Evolutionary conservation across 2,797 vertebrate species (phyloP), one percentile per base, ranked within the genome.

Genomic region (Lithobates pipiens): DNA sequence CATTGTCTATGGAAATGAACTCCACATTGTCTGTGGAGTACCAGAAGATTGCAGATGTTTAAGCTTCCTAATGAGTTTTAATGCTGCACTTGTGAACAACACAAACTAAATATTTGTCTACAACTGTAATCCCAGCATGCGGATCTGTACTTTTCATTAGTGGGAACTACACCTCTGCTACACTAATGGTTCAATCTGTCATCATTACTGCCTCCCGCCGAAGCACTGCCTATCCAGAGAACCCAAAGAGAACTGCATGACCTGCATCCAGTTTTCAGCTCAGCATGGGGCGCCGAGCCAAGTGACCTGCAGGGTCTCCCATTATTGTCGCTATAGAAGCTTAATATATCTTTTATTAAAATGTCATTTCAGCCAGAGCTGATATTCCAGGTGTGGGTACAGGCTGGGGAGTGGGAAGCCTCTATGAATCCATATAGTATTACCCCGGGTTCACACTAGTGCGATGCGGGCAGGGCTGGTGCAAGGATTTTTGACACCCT

Each of bases 161-260:
- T 18, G 50, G 50, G 50, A 54, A 54, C 0, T 36, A 13, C 34
- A 72, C 46, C 76, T 78, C 36, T 23, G 42, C 50, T 29, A 16
- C 67, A 4, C 11, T 79, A 65, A 71, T 72, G 34, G 75, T 69
- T 10, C 75, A 10, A 85, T 78, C 54, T 73, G 27, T 79, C 76
- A 77, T 77, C 75, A 73, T 74, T 79, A 79, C 70, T 32, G 5
- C 25, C 67, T 46, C 42, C 74, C 57, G 63, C 27, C 0, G 8
- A 50, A 50, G 18, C 29, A 39, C 34, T 23, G 34, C 15, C 82
- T 76, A 25, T 8, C 27, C 65, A 54, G 25, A 77, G n/a, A n/a
- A n/a, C n/a, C n/a, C n/a, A n/a, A n/a, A n/a, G 44, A 54, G 70
- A 84, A 54, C 13, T 25, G 8, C 15, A 8, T 70, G 65, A 72